Evolutionary conservation across 2,113 vertebrate species (phyloP).

Genomic region (Anthoscopus minutus): DNA sequence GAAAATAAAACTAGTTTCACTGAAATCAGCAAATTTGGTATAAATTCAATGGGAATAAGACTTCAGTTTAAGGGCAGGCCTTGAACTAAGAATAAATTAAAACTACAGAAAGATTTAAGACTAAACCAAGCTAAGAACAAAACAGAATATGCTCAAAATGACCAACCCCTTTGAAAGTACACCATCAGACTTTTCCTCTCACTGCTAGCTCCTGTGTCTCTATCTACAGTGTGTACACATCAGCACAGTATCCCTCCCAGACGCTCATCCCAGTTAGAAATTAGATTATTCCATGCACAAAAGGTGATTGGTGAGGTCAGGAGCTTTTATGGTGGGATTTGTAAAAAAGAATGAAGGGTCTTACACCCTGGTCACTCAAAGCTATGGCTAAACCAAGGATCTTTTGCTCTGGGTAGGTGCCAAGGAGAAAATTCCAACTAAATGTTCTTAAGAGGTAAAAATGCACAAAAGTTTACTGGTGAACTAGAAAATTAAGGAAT

Average conservation of each 20-base stretch:
- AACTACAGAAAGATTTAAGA: background rate
- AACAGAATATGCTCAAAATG: background rate
- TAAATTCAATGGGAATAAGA: background rate
- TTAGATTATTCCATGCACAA: background rate
- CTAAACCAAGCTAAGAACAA: background rate
- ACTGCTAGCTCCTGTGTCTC: background rate
- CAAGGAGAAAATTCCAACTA: background rate
- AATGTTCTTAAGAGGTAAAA: background rate
- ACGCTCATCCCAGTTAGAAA: background rate
- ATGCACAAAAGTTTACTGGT: background rate
- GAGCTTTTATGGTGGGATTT: background rate
- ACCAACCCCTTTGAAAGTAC: background rate
- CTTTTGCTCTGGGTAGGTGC: background rate
- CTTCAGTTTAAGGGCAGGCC: background rate
- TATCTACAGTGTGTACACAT: fast-evolving
- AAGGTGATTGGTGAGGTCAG: background rate
- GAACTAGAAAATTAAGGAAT: background rate
- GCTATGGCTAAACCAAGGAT: background rate
- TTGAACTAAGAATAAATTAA: background rate
- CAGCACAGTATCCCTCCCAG: background rate
- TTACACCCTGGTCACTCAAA: background rate
- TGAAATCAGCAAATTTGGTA: background rate
- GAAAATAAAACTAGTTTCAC: background rate
- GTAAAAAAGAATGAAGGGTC: background rate
- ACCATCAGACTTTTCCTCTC: background rate